Base-by-base conservation (phyloP, 2,113 vertebrate species). In the Scopus umbretta region DNA sequence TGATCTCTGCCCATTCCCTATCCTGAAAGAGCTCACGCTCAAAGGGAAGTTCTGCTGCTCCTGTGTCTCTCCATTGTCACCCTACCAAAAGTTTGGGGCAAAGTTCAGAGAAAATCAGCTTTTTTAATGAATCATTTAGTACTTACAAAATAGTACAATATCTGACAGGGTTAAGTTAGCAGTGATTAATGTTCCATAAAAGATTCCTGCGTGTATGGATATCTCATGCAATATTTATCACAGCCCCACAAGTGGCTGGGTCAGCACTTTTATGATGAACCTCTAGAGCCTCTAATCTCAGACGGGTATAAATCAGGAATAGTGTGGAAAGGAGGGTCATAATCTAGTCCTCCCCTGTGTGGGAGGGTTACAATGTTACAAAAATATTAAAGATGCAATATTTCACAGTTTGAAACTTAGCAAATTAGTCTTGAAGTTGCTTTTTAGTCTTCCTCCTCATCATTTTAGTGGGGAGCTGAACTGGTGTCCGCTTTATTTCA, bases 171-270 rank as follows among this genome's bases (percentile, higher is more conserved):
- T 87, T 82, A 85, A 76, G 45, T 87, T 80, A 76, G 45, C 13
- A 30, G 74, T 95, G 81, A 95, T 94, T 95, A 94, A 95, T 76
- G 58, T 16, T 84, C 73, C 80, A 16, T 72, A 76, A 87, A 79
- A 87, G 74, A 90, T 67, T 90, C 88, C 80, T 89, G 75, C 49
- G 43, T 76, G 66, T 89, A 36, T 89, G 66, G 58, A 65, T 81
- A 62, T 80, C 59, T 95, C 80, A 42, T 92, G 84, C 50, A 95
- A 43, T 92, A 94, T 96, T 95, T 94, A 97, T 92, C 71, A 87
- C 50, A 80, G 45, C 59, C 42, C 42, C 42, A 65, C 32, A 55
- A 90, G 67, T 61, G 65, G 56, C 58, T 94, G 78, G 88, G 91
- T 95, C 95, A 95, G 92, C 92, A 86, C 55, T 91, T 95, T 70